Conservation (phyloP, 2,113 vertebrate genomes). For the Sinocyclocheilus maitianheensis region DNA sequence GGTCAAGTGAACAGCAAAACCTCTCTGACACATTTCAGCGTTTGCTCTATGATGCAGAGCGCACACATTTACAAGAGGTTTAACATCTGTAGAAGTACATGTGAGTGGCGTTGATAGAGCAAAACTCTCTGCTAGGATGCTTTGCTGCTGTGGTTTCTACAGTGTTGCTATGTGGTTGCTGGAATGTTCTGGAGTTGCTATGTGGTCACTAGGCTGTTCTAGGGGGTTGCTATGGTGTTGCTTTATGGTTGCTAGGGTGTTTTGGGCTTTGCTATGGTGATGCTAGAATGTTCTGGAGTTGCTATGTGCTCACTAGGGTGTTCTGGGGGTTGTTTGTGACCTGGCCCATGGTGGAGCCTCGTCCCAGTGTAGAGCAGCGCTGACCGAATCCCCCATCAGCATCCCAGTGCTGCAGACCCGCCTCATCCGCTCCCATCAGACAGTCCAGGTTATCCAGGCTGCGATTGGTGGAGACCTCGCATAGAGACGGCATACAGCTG, state of each 20-base stretch:
- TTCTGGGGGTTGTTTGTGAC: constrained; percentile 71
- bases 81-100: neutral
- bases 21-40: neutral
- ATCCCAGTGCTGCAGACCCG: constrained; percentile 82
- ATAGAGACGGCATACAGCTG: constrained; percentile 80
- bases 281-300: neutral
- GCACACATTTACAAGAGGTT: neutral
- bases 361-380: constrained; percentile 81
- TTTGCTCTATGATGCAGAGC: neutral
- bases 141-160: neutral
- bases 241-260: too few relatives aligned
- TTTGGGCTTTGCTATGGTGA: too few relatives aligned
- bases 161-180: neutral
- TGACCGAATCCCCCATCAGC: constrained; percentile 89
- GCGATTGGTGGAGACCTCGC: constrained; percentile 79
- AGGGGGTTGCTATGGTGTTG: neutral
- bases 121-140: neutral
- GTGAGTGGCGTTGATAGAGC: neutral
- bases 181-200: neutral
- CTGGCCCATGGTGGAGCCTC: constrained; percentile 83
- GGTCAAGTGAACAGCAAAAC: constrained; percentile 9
- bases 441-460: constrained; percentile 94
- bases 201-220: neutral
- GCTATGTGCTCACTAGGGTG: neutral
- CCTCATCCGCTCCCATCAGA: constrained; percentile 84